Percentiles rank a stretch among this genome's conserved stretches.
These are phyloP conservation scores for Pocillopora grandis DNA, from an alignment of 92 coral and sea anemone species.

Conservation along the genomic window DNA sequence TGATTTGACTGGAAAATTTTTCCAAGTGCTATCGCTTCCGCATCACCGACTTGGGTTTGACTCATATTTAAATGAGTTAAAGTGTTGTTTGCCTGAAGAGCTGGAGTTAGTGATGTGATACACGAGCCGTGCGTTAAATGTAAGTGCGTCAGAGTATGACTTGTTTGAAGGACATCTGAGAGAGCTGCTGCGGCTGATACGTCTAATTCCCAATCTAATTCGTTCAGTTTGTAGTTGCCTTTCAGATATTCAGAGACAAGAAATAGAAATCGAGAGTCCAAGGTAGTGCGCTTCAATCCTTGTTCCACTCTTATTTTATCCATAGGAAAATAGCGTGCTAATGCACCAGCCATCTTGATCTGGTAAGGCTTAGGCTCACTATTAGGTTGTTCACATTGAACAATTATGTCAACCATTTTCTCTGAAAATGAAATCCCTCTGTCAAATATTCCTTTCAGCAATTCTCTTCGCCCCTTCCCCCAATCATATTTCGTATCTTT, in stretches of 20 bases:
- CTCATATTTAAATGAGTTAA: slow-evolving; percentile 4
- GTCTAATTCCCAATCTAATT: background rate
- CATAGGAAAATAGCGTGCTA: slow-evolving; percentile 13
- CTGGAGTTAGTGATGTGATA: background rate
- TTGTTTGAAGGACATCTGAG: background rate
- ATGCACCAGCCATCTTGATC: background rate
- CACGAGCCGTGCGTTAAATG: background rate
- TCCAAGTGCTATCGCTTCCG: background rate
- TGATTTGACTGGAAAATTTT: background rate
- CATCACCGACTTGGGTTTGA: background rate
- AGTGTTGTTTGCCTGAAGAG: background rate
- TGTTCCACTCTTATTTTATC: background rate
- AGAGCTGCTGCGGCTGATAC: background rate
- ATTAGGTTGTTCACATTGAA: background rate
- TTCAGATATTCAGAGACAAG: slow-evolving; percentile 3
- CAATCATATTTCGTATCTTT: background rate
- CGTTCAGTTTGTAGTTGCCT: slow-evolving; percentile 1
- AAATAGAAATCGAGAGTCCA: too few relatives aligned
- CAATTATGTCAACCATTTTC: slow-evolving; percentile 6
- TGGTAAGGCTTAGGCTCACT: slow-evolving; percentile 12
- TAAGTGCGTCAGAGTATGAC: background rate
- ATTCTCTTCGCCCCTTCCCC: background rate
- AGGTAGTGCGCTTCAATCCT: background rate
- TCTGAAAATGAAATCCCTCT: too few relatives aligned
- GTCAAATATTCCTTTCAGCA: background rate